Conservation (phyloP, 2,113 vertebrate species). For the Dinomys branickii region DNA sequence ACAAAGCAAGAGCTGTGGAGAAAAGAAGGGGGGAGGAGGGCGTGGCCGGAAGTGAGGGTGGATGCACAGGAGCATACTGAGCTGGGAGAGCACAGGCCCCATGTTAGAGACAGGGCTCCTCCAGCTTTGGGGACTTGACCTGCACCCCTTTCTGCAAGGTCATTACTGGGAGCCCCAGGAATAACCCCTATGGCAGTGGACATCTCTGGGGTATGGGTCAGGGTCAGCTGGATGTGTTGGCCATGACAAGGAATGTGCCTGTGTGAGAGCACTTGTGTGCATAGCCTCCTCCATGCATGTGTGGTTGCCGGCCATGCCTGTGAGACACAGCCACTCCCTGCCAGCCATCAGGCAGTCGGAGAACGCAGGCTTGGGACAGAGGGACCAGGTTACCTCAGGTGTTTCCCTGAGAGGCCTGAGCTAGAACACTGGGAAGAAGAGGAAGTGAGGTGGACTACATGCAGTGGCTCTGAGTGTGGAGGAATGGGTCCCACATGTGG, state of each 20-base stretch:
- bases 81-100: neutral
- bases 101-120: neutral
- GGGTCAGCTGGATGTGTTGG: neutral
- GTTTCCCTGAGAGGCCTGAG: neutral
- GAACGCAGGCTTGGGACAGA: neutral
- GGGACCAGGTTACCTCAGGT: neutral
- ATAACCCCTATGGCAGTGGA: too few relatives aligned
- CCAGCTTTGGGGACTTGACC: neutral
- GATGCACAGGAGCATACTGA: neutral
- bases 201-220: neutral
- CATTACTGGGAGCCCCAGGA: neutral
- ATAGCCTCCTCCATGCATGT: too few relatives aligned
- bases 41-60: neutral
- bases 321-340: neutral
- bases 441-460: rapidly evolving
- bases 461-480: neutral
- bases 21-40: neutral
- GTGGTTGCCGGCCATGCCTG: neutral
- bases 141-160: neutral
- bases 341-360: neutral
- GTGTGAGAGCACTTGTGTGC: neutral
- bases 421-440: neutral
- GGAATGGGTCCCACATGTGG: neutral
- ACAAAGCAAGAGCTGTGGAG: neutral
- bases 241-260: too few relatives aligned